Base-by-base conservation (phyloP, 2,888 invertebrate genomes). In the Xanthia togata region DNA sequence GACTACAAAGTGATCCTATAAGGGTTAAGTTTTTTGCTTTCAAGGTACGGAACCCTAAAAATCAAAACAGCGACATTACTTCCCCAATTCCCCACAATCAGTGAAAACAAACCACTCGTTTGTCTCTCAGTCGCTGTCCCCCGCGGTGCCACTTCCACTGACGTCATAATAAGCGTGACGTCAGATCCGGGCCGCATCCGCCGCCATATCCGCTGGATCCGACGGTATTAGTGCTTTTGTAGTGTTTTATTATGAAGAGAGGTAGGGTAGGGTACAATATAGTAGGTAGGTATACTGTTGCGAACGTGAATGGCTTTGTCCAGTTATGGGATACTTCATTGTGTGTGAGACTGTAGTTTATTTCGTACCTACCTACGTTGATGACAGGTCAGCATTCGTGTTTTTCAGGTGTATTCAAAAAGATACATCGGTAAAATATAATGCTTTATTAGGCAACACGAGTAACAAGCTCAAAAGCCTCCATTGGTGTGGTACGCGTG, bases 231-330 rank as follows among this genome's bases (percentile, higher is more conserved):
- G 41, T 47, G 53, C 72, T 50, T 79, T 63, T 63, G 62, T 63
- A 72, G 62, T 63, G 47, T 35, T 78, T 71, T 79, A 79, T 78
- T 55, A 41, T 63, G 62, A 63, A 79, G 44, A 17, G 11, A 57
- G 26, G 20, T 31, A 11, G 31, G 20, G 31, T 6, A n/a, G 55
- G n/a, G 4, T 55, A 55, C n/a, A n/a, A n/a, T 5, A 26, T 5
- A 26, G 5, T 12, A n/a, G 55, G 55, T 57, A 55, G 4, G n/a
- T 23, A 11, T 9, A 14, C 26, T 14, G 14, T 26, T 26, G 31
- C 9, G 31, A 12, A 35, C 35, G 14, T 23, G 35, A 31, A 23
- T 8, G 35, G 23, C 23, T 38, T 23, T 62, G 62, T 38, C 35
- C 35, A 35, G 35, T n/a, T 35, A 62, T 35, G 60, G 23, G 6